These are phyloP conservation scores for Sinopyrophorus schimmeli DNA, from an alignment of 2,888 invertebrate genomes.

Conservation along the genomic window DNA sequence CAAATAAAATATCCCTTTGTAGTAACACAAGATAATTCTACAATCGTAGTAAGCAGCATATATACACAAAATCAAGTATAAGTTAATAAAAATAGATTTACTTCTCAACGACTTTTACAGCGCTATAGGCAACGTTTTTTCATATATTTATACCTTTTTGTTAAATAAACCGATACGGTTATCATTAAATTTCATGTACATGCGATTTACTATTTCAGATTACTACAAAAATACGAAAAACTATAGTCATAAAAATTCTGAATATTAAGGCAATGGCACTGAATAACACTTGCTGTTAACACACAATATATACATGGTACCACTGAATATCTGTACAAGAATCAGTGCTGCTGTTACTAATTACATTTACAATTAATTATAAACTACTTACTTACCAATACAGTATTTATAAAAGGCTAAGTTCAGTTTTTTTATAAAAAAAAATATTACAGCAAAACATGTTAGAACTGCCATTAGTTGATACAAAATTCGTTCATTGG, in stretches of 20 bases:
- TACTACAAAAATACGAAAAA: slow-evolving; percentile 50
- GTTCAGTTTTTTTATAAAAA: slow-evolving; percentile 4
- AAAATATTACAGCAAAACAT: neutral
- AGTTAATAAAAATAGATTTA: no score
- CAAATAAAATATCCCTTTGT: slow-evolving; percentile 9
- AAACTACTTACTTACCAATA: slow-evolving; percentile 14
- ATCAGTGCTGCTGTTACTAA: slow-evolving; percentile 23
- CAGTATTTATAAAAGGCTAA: slow-evolving; percentile 14
- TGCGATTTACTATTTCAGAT: slow-evolving; percentile 16
- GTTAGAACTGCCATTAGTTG: slow-evolving; percentile 1
- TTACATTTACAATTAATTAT: no score
- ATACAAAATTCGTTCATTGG: no score
- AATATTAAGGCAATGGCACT: slow-evolving; percentile 43
- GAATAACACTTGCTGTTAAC: slow-evolving; percentile 24
- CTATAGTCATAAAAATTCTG: slow-evolving; percentile 38
- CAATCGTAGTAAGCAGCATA: slow-evolving; percentile 9
- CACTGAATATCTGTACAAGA: slow-evolving; percentile 23
- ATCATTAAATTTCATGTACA: slow-evolving; percentile 4
- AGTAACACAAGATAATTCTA: slow-evolving; percentile 10
- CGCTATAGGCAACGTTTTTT: no score
- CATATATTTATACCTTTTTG: neutral
- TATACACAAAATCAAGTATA: slow-evolving; percentile 17
- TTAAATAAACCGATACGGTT: neutral
- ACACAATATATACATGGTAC: slow-evolving; percentile 22
- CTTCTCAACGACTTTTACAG: no score